Evolutionary conservation across 35 echinoderm and acorn worm species (phyloP).

Genomic region (Apostichopus californicus): DNA sequence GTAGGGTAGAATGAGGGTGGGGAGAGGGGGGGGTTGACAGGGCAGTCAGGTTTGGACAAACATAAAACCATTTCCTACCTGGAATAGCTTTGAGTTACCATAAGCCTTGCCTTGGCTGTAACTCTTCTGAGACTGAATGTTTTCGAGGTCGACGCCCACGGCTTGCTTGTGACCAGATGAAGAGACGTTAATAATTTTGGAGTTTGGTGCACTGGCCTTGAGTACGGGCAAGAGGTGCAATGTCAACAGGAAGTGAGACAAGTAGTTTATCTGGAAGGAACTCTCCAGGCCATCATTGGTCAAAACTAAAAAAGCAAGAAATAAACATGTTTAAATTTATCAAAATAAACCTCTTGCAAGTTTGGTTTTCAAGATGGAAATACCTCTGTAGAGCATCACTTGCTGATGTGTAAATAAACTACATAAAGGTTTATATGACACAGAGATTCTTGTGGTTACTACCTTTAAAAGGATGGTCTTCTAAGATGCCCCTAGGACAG

Average conservation of each 20-base stretch:
- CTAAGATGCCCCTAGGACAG: no score
- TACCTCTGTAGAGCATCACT: no score
- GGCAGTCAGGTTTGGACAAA: not conserved
- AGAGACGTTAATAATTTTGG: conserved; percentile 47
- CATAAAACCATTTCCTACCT: not conserved
- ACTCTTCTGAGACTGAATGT: conserved; percentile 27
- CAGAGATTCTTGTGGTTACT: no score
- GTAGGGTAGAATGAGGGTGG: not conserved
- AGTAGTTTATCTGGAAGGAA: conserved; percentile 53
- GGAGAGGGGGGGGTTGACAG: not conserved
- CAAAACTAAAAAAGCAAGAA: conserved; percentile 3
- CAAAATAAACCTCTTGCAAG: no score
- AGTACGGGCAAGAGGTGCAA: conserved; percentile 48
- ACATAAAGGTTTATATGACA: no score
- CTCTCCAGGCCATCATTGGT: conserved; percentile 51
- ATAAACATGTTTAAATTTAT: no score
- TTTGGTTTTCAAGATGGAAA: no score
- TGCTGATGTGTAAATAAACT: no score
- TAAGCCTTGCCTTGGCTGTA: not conserved
- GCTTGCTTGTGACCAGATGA: conserved; percentile 8
- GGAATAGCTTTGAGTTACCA: conserved; percentile 48
- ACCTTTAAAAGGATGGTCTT: no score
- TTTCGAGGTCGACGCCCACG: conserved; percentile 4
- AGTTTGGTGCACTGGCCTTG: conserved; percentile 41
- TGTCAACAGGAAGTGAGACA: conserved; percentile 57